These are phyloP conservation scores for Caranx ignobilis DNA, from an alignment of 2,113 vertebrate species.

Conservation along the genomic window DNA sequence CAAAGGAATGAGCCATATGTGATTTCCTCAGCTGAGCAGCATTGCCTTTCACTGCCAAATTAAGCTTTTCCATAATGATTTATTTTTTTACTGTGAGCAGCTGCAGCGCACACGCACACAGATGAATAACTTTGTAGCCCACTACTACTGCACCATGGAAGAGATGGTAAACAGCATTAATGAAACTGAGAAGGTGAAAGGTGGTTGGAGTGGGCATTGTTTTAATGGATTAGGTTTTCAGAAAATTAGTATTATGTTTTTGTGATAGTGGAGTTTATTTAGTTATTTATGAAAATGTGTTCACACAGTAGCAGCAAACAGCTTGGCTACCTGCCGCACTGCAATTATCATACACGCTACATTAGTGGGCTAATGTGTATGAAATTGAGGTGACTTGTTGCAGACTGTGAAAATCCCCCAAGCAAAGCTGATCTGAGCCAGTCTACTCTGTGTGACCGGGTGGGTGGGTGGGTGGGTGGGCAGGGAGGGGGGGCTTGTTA, in stretches of 20 bases:
- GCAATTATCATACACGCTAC: conserved; percentile 18
- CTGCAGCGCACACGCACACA: conserved; percentile 35
- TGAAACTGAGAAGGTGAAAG: conserved; percentile 25
- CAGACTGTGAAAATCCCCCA: conserved; percentile 53
- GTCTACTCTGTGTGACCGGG: conserved; percentile 37
- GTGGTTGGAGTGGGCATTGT: not conserved
- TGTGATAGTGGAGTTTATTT: not conserved
- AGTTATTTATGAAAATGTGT: not conserved
- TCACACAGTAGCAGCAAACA: not conserved
- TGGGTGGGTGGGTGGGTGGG: not conserved
- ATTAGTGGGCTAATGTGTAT: conserved; percentile 43
- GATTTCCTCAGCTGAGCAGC: conserved; percentile 39
- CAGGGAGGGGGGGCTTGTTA: conserved; percentile 26
- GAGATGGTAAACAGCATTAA: not conserved
- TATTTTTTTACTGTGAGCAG: conserved; percentile 28
- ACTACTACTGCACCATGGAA: conserved; percentile 1
- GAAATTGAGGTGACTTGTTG: conserved; percentile 46
- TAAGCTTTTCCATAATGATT: conserved; percentile 35
- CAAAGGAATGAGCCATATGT: conserved; percentile 55
- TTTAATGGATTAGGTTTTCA: not conserved
- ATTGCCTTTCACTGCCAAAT: conserved; percentile 35
- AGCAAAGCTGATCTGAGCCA: conserved; percentile 41
- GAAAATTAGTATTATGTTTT: not conserved
- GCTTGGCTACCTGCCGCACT: not conserved
- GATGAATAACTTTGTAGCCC: not conserved